A percentile compares a stretch with the other conserved stretches of the same genome.
Conservation (phyloP, 2,797 vertebrate species). For the Vipera latastei region DNA sequence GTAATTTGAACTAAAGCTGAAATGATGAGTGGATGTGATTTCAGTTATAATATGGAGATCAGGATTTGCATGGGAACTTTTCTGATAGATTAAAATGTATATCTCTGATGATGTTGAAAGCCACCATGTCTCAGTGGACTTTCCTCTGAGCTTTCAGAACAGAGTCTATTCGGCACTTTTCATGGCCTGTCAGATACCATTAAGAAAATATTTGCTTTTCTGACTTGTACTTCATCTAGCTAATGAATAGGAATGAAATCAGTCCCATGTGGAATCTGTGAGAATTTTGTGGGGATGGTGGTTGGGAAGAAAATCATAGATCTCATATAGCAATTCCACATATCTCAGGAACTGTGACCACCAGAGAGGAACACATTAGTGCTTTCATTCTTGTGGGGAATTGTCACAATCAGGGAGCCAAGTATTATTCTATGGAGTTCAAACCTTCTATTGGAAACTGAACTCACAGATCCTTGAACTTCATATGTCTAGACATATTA, state of each 20-base stretch:
- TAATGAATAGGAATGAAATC: conserved; percentile 12
- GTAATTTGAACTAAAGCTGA: not conserved
- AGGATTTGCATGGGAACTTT: not conserved
- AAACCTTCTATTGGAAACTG: not conserved
- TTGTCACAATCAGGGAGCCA: not conserved
- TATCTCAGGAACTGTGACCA: not conserved
- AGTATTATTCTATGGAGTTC: not conserved
- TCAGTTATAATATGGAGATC: not conserved
- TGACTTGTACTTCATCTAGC: conserved; percentile 24
- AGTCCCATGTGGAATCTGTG: not conserved
- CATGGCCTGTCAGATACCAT: conserved; percentile 6
- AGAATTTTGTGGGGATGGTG: not conserved
- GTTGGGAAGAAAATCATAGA: not conserved
- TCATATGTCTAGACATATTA: not conserved
- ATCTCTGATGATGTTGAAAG: conserved; percentile 7
- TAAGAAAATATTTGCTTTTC: conserved; percentile 36
- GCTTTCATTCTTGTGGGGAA: not conserved
- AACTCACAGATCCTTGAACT: not conserved
- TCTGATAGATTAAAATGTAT: not conserved
- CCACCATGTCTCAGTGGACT: not conserved
- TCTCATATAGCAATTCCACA: not conserved
- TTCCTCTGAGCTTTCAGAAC: conserved; percentile 2
- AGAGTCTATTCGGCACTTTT: not conserved
- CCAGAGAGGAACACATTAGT: not conserved
- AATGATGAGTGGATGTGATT: not conserved